Base-by-base conservation (phyloP, 2,888 invertebrate species). In the Anoplius nigerrimus region DNA sequence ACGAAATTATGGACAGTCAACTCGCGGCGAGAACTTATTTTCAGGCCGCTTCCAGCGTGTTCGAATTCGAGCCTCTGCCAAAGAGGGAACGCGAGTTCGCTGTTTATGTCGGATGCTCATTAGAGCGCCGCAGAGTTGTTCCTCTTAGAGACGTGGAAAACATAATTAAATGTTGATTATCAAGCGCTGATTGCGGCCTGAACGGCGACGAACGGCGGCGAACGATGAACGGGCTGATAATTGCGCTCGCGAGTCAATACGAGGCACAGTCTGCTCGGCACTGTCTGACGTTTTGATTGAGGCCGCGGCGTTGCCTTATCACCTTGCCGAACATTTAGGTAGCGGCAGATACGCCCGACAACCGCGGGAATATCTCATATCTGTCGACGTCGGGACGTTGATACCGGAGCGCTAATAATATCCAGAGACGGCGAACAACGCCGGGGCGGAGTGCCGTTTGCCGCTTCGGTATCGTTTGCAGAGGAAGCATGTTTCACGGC, bases 221-320 rank as follows among this genome's bases (percentile, higher is more conserved):
- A 63, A 13, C 11, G 34, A 34, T 34, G 8, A 56, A 27, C 45
- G 11, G 64, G 16, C 42, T 54, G 59, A 71, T 69, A 69, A 75
- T 74, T 66, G 64, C 62, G 22, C 42, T 18, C 27, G 45, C 64
- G 62, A 56, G 48, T 20, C 56, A 34, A 34, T 34, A 34, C 34
- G 34, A 6, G 66, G 16, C 60, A 34, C 6, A 34, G n/a, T n/a
- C 34, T 13, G 11, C 13, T 48, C 56, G 65, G 64, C 75, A 66
- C 66, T 75, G 62, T 62, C 66, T 43, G 56, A 18, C 64, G 34
- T n/a, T 64, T 68, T 63, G 56, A 70, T 72, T 68, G 65, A 58
- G 71, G 11, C 11, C 11, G 8, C 11, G 11, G 34, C 34, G n/a
- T 55, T 34, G n/a, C 34, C 18, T 15, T 34, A 55, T 55, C 27